Conservation (phyloP, 2,888 invertebrate genomes). For the Drosophila lacicola region DNA sequence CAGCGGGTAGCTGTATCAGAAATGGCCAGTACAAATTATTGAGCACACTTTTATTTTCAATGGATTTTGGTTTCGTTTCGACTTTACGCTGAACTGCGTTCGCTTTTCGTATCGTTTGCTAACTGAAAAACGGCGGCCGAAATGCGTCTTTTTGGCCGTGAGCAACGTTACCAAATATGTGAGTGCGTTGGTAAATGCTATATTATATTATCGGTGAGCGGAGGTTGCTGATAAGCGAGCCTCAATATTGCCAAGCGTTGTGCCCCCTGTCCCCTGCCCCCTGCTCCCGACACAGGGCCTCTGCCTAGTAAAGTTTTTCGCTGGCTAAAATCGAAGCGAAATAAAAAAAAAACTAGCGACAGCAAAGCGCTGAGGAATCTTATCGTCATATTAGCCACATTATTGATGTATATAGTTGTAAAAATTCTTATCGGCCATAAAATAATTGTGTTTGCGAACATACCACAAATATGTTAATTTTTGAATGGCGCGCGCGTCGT, state of each 20-base stretch:
- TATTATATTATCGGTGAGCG: slow-evolving; percentile 59
- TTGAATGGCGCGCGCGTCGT: slow-evolving; percentile 40
- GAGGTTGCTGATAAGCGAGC: slow-evolving; percentile 54
- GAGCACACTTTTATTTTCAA: slow-evolving; percentile 33
- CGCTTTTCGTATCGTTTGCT: slow-evolving; percentile 74
- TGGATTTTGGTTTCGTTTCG: slow-evolving; percentile 28
- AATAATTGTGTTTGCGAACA: slow-evolving; percentile 22
- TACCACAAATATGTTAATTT: background rate
- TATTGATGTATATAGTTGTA: slow-evolving; percentile 56
- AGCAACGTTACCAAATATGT: slow-evolving; percentile 54
- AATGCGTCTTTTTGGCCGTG: slow-evolving; percentile 39
- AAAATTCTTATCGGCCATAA: slow-evolving; percentile 38
- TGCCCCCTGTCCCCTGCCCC: background rate
- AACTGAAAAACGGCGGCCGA: slow-evolving; percentile 53
- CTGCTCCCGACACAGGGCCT: background rate
- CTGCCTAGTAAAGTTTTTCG: background rate
- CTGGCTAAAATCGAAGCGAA: slow-evolving; percentile 11
- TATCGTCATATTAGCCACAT: slow-evolving; percentile 60
- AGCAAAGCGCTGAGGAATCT: slow-evolving; percentile 39
- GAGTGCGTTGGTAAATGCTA: slow-evolving; percentile 52
- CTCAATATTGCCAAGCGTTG: slow-evolving; percentile 44
- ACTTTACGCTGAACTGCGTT: slow-evolving; percentile 61
- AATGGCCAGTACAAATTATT: slow-evolving; percentile 36
- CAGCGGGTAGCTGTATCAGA: background rate
- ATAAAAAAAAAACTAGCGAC: slow-evolving; percentile 6